Evolutionary conservation across 1,140 invertebrate genomes (phyloP), one percentile per base, ranked within the genome.

Genomic region (Papilio polytes): DNA sequence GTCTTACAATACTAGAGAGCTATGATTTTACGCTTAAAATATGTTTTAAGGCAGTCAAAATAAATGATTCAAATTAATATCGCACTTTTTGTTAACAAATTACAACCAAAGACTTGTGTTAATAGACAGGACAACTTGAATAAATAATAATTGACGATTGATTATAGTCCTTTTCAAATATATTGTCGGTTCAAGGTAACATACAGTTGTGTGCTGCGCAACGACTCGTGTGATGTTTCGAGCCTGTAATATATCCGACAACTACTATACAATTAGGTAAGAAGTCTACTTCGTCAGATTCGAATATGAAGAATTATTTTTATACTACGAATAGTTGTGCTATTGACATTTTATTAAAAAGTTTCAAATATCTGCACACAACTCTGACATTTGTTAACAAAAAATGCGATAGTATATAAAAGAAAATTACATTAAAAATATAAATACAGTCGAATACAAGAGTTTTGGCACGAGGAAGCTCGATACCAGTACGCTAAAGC

Each of bases 391-490:
- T 78, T 41, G 31, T 44, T 66, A 41, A 78, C 22, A 63, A 78
- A 66, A 78, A 41, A 15, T 63, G 56, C 56, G 31, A 63, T 63
- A 44, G 1, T 8, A 48, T 20, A 76, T 41, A 70, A 70, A 51
- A 74, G 48, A 74, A 48, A 22, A 12, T 77, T 12, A 59, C 13
- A 74, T 20, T 51, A 73, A 13, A 78, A 78, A 78, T 74, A 66
- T 78, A 78, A 59, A 78, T 63, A 83, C 74, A 79, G 53, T 78
- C 80, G 44, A 81, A 79, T 72, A 46, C 77, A 83, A n/a, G 63
- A 81, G 46, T 82, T 91, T 94, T 94, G 92, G 91, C 92, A 94
- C 91, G 84, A 90, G 84, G 87, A 85, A 88, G 84, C 89, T 88
- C 83, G 84, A 53, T 78, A 63, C 80, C 66, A 78, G 22, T 81